phyloP scores from a whole-genome alignment of 2,888 invertebrate species.

The Sycophila texana region DNA sequence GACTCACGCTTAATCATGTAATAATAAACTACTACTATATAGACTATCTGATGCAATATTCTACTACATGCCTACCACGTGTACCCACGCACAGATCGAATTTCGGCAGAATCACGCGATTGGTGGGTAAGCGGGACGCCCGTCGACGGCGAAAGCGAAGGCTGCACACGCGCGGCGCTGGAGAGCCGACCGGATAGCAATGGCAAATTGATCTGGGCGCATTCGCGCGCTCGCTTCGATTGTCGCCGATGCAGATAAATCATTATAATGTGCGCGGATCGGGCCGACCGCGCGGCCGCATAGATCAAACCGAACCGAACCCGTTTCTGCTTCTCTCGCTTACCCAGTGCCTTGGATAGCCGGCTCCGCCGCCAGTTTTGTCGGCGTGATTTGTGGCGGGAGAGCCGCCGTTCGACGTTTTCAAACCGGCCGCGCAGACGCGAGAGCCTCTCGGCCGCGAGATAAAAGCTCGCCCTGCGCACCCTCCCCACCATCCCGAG shows the following conservation, averaged over 20 bases:
- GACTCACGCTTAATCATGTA: no score
- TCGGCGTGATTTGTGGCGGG: conserved; percentile 36
- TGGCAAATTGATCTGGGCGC: conserved; percentile 31
- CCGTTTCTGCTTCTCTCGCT: no score
- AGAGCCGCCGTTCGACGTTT: conserved; percentile 32
- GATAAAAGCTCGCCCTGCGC: no score
- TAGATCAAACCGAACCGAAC: conserved; percentile 4
- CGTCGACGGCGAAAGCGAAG: background rate
- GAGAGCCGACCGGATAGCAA: background rate
- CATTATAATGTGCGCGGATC: conserved; percentile 28
- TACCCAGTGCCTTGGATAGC: no score
- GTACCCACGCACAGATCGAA: no score
- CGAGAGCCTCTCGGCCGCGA: background rate
- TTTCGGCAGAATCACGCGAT: no score
- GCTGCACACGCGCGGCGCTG: background rate
- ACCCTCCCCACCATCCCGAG: no score
- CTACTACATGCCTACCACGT: no score
- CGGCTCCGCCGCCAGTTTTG: no score
- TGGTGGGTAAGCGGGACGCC: background rate
- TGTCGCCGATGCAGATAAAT: conserved; percentile 35
- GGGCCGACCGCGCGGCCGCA: no score
- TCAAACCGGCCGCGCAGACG: conserved; percentile 6
- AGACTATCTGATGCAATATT: no score
- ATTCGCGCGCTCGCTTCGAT: background rate
- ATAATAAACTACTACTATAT: no score